Base-by-base conservation (phyloP, 2,797 vertebrate species). In the Sebastiscus albofasciatus region DNA sequence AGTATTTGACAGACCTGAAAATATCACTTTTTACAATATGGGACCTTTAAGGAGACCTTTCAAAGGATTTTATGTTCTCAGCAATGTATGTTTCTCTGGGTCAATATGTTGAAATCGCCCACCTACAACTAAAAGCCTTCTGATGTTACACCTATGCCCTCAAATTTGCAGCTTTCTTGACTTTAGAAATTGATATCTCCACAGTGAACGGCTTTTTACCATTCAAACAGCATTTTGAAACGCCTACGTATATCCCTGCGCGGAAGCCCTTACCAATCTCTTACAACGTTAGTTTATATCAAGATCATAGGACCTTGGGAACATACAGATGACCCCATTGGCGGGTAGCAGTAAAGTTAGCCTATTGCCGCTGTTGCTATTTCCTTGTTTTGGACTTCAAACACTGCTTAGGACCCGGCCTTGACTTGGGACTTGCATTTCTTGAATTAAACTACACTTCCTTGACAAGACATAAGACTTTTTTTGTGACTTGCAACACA, bases 21-120 rank as follows among this genome's bases (percentile, higher is more conserved):
- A 16, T 42, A 0, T 0, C 0, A 0, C 39, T 42, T 42, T 42
- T 42, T 42, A 1, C 14, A 42, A 42, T 42, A 42, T 42, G 39
- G 14, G 13, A 16, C 14, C 39, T 42, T 42, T 42, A 16, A 8
- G n/a, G 13, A 65, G 1, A 0, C 22, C 61, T 12, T 65, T 27
- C 5, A 26, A 42, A 42, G 22, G 36, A 24, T 10, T 24, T 65
- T 65, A 11, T 65, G 8, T 3, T 24, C 2, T 7, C 20, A 34
- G 20, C 60, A 62, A 36, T 64, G n/a, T 13, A 54, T 54, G 11
- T 22, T 64, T 36, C 33, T 20, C 33, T 64, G n/a, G 61, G 33
- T 64, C 33, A 22, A 54, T 54, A 54, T 54, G 49, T n/a, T 54
- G 49, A n/a, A 9, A 54, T 54, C 2, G 20, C 49, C 20, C 8